Evolutionary conservation across 2,888 invertebrate genomes (phyloP).

Genomic region (Pogonocherus hispidulus): DNA sequence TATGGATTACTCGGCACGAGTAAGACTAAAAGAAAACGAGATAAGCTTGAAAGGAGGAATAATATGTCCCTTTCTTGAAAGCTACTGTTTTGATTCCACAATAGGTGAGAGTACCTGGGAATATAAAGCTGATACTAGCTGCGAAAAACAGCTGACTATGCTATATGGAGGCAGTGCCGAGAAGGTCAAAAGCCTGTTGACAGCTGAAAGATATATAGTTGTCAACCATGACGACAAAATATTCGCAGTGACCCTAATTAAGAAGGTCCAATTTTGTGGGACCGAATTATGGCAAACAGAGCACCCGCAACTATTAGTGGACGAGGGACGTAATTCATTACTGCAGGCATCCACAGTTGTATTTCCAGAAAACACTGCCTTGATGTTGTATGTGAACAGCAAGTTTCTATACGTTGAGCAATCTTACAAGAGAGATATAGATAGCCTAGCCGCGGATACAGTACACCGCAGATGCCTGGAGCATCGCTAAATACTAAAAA

Average conservation of each 20-base stretch:
- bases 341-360: too few species aligned
- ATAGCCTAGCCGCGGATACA: slow-evolving; percentile 48
- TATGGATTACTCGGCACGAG: slow-evolving; percentile 33
- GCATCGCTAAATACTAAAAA: slow-evolving; percentile 52
- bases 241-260: slow-evolving; percentile 33
- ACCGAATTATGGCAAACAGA: slow-evolving; percentile 23
- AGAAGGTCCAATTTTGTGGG: slow-evolving; percentile 13
- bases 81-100: background rate
- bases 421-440: slow-evolving; percentile 41
- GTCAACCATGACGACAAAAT: slow-evolving; percentile 32
- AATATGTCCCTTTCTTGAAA: slow-evolving; percentile 29
- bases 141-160: background rate
- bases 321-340: background rate
- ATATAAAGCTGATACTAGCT: slow-evolving; percentile 17
- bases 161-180: background rate
- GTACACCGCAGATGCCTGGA: slow-evolving; percentile 50
- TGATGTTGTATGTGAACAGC: slow-evolving; percentile 40
- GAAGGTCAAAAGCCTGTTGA: background rate
- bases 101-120: slow-evolving; percentile 1
- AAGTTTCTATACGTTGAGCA: slow-evolving; percentile 56
- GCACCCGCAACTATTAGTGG: background rate
- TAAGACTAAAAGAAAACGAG: slow-evolving; percentile 37
- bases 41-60: slow-evolving; percentile 34
- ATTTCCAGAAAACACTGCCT: slow-evolving; percentile 26
- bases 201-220: slow-evolving; percentile 22